Evolutionary conservation across 2,797 vertebrate species (phyloP).

Genomic region (Megalops cyprinoides): DNA sequence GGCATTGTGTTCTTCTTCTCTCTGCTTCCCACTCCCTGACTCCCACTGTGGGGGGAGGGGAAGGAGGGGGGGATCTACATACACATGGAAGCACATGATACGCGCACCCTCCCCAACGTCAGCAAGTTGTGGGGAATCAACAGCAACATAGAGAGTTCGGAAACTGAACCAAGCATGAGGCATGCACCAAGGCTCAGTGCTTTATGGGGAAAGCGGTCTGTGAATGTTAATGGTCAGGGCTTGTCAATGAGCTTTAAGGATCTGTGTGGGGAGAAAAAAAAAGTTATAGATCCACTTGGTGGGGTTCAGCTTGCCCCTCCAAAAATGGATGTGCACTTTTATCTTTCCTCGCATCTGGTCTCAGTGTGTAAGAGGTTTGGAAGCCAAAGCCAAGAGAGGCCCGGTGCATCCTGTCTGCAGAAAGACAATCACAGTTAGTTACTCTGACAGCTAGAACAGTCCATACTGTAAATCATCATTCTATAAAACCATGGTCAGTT

Average conservation of each 20-base stretch:
- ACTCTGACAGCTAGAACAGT: background rate
- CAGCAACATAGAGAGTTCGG: too few species aligned
- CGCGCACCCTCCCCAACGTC: background rate
- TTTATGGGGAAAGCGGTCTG: too few species aligned
- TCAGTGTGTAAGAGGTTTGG: background rate
- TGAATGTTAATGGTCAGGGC: too few species aligned
- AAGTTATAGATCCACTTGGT: too few species aligned
- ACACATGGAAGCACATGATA: conserved; percentile 7
- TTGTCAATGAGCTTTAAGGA: too few species aligned
- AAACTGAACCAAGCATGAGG: background rate
- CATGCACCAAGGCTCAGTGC: background rate
- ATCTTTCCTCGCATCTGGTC: background rate
- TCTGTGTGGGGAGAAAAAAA: too few species aligned
- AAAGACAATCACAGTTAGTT: background rate
- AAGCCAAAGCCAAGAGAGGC: background rate
- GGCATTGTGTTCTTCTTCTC: conserved; percentile 49
- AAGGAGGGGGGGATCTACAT: background rate
- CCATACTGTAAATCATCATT: conserved; percentile 10
- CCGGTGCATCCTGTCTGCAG: background rate
- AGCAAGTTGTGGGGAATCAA: background rate
- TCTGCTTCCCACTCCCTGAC: conserved; percentile 21
- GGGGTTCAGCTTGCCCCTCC: too few species aligned
- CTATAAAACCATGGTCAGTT: background rate
- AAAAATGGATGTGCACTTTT: background rate
- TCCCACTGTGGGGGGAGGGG: background rate